Base-by-base conservation (phyloP, 2,797 vertebrate genomes). In the Carapus acus region DNA sequence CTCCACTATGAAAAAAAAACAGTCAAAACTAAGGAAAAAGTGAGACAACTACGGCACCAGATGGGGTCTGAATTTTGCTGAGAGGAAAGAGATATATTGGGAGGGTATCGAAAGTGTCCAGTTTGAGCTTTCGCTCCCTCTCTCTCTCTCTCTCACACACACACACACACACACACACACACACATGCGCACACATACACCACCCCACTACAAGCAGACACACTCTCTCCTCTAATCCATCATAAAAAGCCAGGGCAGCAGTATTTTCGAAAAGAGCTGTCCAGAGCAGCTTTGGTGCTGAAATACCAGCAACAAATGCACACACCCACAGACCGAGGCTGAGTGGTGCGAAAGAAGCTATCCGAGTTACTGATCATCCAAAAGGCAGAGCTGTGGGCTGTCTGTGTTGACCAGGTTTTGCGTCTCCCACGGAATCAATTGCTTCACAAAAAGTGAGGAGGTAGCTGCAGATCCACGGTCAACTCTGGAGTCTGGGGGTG, bases 181-280 rank as follows among this genome's bases (percentile, higher is more conserved):
- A 49, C 33, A 55, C 20, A 36, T 21, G 37, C 3, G 46, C 4
- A 8, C 56, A 50, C 43, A n/a, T n/a, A n/a, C n/a, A n/a, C n/a
- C n/a, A n/a, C n/a, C n/a, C n/a, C n/a, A n/a, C n/a, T n/a, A n/a
- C n/a, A n/a, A n/a, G n/a, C n/a, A n/a, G n/a, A n/a, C n/a, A n/a
- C n/a, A n/a, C n/a, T n/a, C n/a, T n/a, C n/a, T n/a, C n/a, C 17
- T 58, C 40, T 76, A 72, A 78, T 77, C 60, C 50, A 67, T 73
- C 72, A 73, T 62, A 66, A 62, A 58, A 43, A 54, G 58, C 58
- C 42, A 46, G 46, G 49, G 45, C 47, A 66, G 58, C 57, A 58
- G 48, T 68, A 49, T 15, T 51, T 60, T 58, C 57, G 52, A 46
- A 58, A 46, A 33, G 34, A 54, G 53, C 33, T 58, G 58, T 52